phyloP scores from a whole-genome alignment of 2,797 vertebrate species.

The Falco cherrug region DNA sequence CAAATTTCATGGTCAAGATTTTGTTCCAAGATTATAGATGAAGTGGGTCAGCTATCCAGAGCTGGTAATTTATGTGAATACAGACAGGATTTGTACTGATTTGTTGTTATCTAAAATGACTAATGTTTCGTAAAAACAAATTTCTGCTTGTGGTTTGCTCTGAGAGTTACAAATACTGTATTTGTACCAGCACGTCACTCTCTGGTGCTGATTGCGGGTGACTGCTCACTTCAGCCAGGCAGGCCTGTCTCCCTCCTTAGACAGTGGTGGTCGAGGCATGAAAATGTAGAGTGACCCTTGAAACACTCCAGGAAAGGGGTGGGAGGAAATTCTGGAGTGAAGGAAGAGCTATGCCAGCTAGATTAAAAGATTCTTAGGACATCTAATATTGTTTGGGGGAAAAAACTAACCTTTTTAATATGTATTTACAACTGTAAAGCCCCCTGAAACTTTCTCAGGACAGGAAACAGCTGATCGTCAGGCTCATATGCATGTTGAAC shows the following conservation, averaged over 20 bases:
- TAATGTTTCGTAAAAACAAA: slow-evolving; percentile 46
- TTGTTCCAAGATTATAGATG: slow-evolving; percentile 28
- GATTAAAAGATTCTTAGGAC: not conserved
- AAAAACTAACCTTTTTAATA: not conserved
- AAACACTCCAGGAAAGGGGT: not conserved
- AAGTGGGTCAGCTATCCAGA: slow-evolving; percentile 56
- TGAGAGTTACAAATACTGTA: not conserved
- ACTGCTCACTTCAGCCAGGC: not conserved
- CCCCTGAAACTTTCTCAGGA: not conserved
- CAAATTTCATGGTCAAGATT: slow-evolving; percentile 48
- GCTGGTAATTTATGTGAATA: slow-evolving; percentile 37
- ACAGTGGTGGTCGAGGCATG: fast-evolving
- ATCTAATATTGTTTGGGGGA: not conserved
- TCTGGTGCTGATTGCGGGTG: fast-evolving
- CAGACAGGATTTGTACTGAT: not conserved
- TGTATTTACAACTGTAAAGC: not conserved
- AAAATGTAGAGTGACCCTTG: not conserved
- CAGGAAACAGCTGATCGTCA: not conserved
- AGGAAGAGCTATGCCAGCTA: not conserved
- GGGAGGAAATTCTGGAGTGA: not conserved
- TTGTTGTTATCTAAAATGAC: slow-evolving; percentile 46
- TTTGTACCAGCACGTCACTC: not conserved
- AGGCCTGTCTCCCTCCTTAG: not conserved
- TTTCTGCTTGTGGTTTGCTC: not conserved
- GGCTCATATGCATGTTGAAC: not conserved